Evolutionary conservation across 2,113 vertebrate species (phyloP).

Genomic region (Xenopus laevis): DNA sequence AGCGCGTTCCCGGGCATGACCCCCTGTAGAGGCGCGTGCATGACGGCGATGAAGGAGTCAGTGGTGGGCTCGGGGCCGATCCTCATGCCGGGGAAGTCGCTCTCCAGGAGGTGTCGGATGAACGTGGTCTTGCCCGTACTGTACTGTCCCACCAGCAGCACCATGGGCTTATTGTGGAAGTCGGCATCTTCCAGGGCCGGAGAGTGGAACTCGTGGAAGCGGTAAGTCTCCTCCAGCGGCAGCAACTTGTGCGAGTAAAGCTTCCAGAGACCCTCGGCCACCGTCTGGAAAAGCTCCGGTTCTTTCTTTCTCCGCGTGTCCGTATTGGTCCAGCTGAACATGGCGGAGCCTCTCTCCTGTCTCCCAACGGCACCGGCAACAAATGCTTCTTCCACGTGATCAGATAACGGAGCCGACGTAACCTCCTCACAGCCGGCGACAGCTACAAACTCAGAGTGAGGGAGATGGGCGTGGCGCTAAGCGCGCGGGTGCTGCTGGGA

Average conservation of each 20-base stretch:
- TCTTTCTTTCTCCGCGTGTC: conserved; percentile 78
- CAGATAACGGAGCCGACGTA: conserved; percentile 3
- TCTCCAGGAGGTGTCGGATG: conserved; percentile 90
- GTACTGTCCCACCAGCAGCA: conserved; percentile 88
- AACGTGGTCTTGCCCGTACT: conserved; percentile 92
- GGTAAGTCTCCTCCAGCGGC: conserved; percentile 85
- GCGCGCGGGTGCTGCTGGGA: background rate
- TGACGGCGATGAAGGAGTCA: conserved; percentile 96
- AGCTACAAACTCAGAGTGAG: too few species aligned
- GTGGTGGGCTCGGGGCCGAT: conserved; percentile 97
- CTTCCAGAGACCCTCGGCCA: conserved; percentile 78
- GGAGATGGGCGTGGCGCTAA: background rate
- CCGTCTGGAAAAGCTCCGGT: conserved; percentile 87
- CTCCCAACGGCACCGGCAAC: background rate
- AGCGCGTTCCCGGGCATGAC: conserved; percentile 88
- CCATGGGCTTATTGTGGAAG: conserved; percentile 92
- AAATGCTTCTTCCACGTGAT: background rate
- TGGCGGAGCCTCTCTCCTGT: conserved; percentile 52
- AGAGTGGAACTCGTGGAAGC: conserved; percentile 90
- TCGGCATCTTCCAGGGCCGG: conserved; percentile 86
- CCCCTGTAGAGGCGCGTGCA: conserved; percentile 91
- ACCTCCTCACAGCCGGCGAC: background rate
- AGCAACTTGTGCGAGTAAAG: conserved; percentile 84
- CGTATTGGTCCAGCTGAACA: conserved; percentile 81
- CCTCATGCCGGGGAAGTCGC: conserved; percentile 96